Conservation (phyloP, 2,888 invertebrate genomes). For the Dioctria linearis region DNA sequence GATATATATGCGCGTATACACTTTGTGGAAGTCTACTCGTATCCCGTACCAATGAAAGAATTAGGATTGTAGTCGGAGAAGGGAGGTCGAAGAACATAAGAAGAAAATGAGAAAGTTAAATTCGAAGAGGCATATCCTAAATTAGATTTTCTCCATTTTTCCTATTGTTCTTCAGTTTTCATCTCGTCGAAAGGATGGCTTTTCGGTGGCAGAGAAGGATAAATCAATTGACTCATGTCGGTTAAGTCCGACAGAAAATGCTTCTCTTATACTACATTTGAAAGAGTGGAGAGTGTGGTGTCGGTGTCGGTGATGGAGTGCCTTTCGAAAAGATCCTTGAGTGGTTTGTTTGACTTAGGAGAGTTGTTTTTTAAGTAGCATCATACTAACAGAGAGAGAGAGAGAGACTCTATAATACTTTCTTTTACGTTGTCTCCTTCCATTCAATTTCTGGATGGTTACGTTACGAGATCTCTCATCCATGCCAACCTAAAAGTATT, state of each 20-base stretch:
- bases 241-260: conserved; percentile 45
- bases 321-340: conserved; percentile 11
- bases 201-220: conserved; percentile 24
- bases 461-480: conserved; percentile 1
- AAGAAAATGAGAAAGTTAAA: conserved; percentile 47
- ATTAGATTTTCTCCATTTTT: conserved; percentile 44
- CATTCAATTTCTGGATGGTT: conserved; percentile 34
- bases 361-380: conserved; percentile 38
- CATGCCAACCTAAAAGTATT: conserved; percentile 31
- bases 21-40: neutral
- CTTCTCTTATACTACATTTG: conserved; percentile 11
- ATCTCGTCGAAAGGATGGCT: conserved; percentile 22
- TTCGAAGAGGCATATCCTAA: conserved; percentile 49
- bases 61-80: neutral
- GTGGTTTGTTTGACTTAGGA: conserved; percentile 48
- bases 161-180: conserved; percentile 37
- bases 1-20: neutral
- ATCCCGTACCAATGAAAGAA: too few species aligned
- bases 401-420: neutral
- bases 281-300: too few species aligned
- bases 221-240: conserved; percentile 52
- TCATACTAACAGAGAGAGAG: neutral
- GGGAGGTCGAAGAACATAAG: neutral
- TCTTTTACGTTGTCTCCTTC: neutral
- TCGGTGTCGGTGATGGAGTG: conserved; percentile 39